Evolutionary conservation across 2,113 vertebrate genomes (phyloP).

Genomic region (Hiodon tergisus): DNA sequence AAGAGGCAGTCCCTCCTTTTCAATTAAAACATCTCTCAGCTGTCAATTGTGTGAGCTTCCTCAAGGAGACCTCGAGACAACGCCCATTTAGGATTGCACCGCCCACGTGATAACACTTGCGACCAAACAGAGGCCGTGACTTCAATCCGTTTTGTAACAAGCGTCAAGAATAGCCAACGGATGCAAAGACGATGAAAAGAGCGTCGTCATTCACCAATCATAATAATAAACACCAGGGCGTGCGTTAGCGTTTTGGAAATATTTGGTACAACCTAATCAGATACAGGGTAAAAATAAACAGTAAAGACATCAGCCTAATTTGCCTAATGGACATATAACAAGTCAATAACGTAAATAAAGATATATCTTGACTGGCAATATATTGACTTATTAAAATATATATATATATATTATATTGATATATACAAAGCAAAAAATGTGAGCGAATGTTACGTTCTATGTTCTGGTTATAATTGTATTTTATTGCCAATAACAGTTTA

Average conservation of each 20-base stretch:
- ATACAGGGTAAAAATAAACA: not conserved
- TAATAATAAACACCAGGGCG: conserved; percentile 36
- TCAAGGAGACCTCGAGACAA: conserved; percentile 36
- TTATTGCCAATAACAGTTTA: no score
- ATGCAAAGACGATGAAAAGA: not conserved
- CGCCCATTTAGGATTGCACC: conserved; percentile 30
- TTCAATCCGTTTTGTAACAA: no score
- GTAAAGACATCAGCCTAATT: no score
- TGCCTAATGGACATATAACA: no score
- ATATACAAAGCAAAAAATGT: no score
- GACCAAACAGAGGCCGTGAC: not conserved
- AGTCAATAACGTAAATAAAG: no score
- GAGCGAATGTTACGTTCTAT: no score
- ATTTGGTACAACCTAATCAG: conserved; percentile 1
- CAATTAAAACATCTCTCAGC: conserved; percentile 26
- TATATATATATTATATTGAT: no score
- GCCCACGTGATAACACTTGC: conserved; percentile 14
- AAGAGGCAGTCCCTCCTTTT: conserved; percentile 14
- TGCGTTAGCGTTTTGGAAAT: not conserved
- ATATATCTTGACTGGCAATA: no score
- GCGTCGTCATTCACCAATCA: conserved; percentile 32
- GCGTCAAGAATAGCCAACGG: no score
- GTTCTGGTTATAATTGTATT: no score
- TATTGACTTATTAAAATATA: no score
- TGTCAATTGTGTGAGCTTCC: conserved; percentile 41